Percentiles rank a stretch among this genome's conserved stretches.
These are phyloP conservation scores for Chroicocephalus ridibundus DNA, from an alignment of 2,113 vertebrate genomes.

Conservation along the genomic window DNA sequence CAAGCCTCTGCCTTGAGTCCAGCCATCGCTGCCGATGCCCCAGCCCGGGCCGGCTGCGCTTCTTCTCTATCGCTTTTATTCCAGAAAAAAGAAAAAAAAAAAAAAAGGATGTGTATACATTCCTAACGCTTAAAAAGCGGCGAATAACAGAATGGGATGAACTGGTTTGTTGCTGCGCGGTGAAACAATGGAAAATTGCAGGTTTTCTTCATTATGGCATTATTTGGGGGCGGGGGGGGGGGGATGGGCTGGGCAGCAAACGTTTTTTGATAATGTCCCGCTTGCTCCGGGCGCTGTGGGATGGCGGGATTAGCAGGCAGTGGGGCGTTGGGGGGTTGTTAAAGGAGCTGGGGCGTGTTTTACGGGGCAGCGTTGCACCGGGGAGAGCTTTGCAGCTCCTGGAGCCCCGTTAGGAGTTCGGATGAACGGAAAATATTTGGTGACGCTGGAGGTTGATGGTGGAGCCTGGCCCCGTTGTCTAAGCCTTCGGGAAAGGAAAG, in stretches of 20 bases:
- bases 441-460: neutral
- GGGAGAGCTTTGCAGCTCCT: neutral
- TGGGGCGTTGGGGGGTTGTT: neutral
- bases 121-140: neutral
- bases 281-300: neutral
- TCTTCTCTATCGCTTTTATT: neutral
- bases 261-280: neutral
- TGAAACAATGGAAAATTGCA: neutral
- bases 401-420: neutral
- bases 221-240: neutral
- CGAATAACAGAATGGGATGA: neutral
- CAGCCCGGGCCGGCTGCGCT: neutral
- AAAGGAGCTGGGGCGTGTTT: neutral
- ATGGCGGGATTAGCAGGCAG: neutral
- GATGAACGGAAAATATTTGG: neutral
- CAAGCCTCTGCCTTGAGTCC: neutral
- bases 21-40: neutral
- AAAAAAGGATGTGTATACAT: rapidly evolving
- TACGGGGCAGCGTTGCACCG: neutral
- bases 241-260: neutral
- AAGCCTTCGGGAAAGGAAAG: neutral
- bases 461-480: neutral
- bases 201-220: neutral
- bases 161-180: neutral
- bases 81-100: neutral